Conservation (phyloP, 1,140 invertebrate species). For the Pachypeltis micranthus region DNA sequence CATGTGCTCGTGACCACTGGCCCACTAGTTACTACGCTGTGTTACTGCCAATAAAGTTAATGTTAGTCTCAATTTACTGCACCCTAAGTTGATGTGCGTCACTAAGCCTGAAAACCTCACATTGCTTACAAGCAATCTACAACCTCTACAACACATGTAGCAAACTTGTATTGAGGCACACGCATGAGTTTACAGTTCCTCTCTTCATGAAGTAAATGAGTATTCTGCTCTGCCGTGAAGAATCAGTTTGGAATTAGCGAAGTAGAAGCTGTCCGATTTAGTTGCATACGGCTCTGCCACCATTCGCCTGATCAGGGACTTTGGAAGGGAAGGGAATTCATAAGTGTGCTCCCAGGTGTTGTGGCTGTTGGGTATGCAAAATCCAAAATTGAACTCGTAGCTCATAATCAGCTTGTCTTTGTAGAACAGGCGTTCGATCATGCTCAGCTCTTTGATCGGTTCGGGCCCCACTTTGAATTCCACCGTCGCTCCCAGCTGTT, state of each 20-base stretch:
- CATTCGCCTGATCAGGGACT: slow-evolving; percentile 54
- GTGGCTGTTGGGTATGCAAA: slow-evolving; percentile 93
- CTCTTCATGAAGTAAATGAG: slow-evolving; percentile 65
- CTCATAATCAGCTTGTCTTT: slow-evolving; percentile 86
- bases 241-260: slow-evolving; percentile 89
- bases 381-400: slow-evolving; percentile 99
- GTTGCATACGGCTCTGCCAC: slow-evolving; percentile 91
- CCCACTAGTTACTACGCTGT: too few species aligned
- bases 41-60: too few species aligned
- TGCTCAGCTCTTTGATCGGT: slow-evolving; percentile 40
- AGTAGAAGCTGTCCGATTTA: slow-evolving; percentile 96
- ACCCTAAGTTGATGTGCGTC: too few species aligned
- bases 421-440: slow-evolving; percentile 98
- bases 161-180: too few species aligned
- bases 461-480: neutral
- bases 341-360: slow-evolving; percentile 99
- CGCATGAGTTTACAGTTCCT: too few species aligned
- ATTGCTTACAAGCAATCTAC: too few species aligned
- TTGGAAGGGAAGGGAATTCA: slow-evolving; percentile 81
- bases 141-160: too few species aligned
- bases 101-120: too few species aligned
- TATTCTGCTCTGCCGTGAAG: slow-evolving; percentile 99
- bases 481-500: neutral
- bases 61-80: too few species aligned
- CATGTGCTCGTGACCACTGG: too few species aligned